These are phyloP conservation scores for Lycocorax pyrrhopterus DNA, from an alignment of 2,113 vertebrate genomes.

Conservation along the genomic window DNA sequence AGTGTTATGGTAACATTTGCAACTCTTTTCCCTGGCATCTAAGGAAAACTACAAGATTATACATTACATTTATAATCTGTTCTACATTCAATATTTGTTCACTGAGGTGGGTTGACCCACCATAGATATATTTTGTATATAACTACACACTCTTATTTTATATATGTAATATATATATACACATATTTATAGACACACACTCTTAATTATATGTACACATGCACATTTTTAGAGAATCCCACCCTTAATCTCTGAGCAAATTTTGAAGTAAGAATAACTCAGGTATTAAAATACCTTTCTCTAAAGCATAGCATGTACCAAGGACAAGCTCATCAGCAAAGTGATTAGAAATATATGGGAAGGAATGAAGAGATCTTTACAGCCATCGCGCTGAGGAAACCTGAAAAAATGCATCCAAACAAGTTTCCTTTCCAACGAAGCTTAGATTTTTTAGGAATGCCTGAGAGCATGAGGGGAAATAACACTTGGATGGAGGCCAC, in stretches of 20 bases:
- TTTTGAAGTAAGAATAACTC: background rate
- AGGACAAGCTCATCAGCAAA: background rate
- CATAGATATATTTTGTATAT: background rate
- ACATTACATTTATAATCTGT: background rate
- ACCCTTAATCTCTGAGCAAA: background rate
- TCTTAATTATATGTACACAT: background rate
- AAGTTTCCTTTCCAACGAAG: background rate
- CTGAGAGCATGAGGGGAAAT: background rate
- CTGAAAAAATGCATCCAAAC: background rate
- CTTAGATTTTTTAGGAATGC: background rate
- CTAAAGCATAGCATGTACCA: background rate
- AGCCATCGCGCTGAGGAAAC: background rate
- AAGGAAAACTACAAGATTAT: background rate
- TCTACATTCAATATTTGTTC: background rate
- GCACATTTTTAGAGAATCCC: background rate
- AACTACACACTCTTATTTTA: background rate
- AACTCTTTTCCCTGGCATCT: background rate
- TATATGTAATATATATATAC: background rate
- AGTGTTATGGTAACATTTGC: background rate
- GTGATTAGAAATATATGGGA: background rate
- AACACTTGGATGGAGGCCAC: constrained; percentile 15
- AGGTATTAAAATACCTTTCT: background rate
- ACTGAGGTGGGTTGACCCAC: background rate
- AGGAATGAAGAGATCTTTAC: background rate
- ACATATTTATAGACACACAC: background rate